Conservation (phyloP, 2,797 vertebrate genomes). For the Lithobates pipiens region DNA sequence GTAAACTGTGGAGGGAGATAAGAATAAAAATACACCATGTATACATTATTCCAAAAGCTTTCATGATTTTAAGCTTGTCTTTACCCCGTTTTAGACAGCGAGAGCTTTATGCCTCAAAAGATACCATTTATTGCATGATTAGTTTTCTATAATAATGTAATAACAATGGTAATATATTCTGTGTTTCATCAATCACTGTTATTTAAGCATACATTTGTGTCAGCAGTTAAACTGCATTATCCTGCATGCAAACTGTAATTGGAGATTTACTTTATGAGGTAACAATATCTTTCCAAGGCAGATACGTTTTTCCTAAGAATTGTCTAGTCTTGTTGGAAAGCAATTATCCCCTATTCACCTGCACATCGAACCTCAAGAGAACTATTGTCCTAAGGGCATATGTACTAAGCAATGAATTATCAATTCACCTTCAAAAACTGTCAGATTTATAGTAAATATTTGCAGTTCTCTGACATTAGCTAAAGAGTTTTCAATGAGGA, state of each 20-base stretch:
- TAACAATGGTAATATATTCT: slow-evolving; percentile 55
- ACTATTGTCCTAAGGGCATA: too few relatives aligned
- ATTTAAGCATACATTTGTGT: slow-evolving; percentile 52
- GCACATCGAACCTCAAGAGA: too few relatives aligned
- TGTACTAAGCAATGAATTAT: too few relatives aligned
- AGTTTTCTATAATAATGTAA: slow-evolving; percentile 38
- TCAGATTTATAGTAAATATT: too few relatives aligned
- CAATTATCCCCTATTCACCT: neutral
- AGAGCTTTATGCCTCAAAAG: slow-evolving; percentile 21
- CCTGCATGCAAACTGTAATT: slow-evolving; percentile 19
- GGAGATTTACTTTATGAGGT: slow-evolving; percentile 27
- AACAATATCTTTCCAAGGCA: slow-evolving; percentile 32
- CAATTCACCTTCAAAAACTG: too few relatives aligned
- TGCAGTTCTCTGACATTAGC: too few relatives aligned
- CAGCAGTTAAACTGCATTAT: slow-evolving; percentile 54
- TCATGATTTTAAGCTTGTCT: slow-evolving; percentile 11
- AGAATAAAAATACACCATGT: neutral
- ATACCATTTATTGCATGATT: slow-evolving; percentile 40
- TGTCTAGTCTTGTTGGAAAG: neutral
- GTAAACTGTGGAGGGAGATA: neutral
- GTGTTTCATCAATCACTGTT: slow-evolving; percentile 46
- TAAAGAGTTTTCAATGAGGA: too few relatives aligned
- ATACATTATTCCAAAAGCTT: slow-evolving; percentile 28
- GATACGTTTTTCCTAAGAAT: slow-evolving; percentile 2
- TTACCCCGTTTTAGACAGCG: neutral